Base-by-base conservation (phyloP, 2,888 invertebrate genomes). In the Troilus luridus region DNA sequence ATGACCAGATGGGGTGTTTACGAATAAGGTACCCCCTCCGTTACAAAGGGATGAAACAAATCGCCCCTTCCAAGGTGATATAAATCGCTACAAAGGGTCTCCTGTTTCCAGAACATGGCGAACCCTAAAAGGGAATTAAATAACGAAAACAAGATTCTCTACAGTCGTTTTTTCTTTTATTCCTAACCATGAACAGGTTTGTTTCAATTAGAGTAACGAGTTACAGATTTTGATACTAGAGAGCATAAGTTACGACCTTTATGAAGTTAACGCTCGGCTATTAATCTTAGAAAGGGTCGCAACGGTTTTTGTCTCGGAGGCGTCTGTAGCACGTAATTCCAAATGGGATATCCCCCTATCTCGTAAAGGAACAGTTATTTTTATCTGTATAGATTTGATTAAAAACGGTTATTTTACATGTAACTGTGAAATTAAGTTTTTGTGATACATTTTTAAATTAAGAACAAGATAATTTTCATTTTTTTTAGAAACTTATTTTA, bases 21-120 rank as follows among this genome's bases (percentile, higher is more conserved):
- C 72, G 72, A 77, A 77, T 72, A 72, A 72, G 72, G 72, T 67
- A n/a, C 67, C 67, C 67, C n/a, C n/a, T n/a, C n/a, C n/a, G n/a
- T n/a, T n/a, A 11, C 0, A 8, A 17, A 72, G 72, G 7, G 72
- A 27, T 77, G 41, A 77, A 77, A 77, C 72, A 41, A 77, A 77
- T 77, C 72, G 72, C 27, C 27, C 72, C 10, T 19, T 77, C 72
- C 72, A 77, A 77, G 72, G 72, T 77, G 72, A 77, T 8, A 77
- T 77, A 77, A 77, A 77, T 77, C 41, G 41, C 72, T 17, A 27
- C 19, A 19, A 41, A 77, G 72, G 19, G 27, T 41, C 72, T 77
- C 72, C 72, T 77, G 72, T 77, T 77, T 77, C 41, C 72, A 77
- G 27, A 17, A 41, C 27, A 27, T 77, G 72, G 27, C 72, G 17